Evolutionary conservation across 1,140 invertebrate genomes (phyloP).

Genomic region (Drosophila sulfurigaster): DNA sequence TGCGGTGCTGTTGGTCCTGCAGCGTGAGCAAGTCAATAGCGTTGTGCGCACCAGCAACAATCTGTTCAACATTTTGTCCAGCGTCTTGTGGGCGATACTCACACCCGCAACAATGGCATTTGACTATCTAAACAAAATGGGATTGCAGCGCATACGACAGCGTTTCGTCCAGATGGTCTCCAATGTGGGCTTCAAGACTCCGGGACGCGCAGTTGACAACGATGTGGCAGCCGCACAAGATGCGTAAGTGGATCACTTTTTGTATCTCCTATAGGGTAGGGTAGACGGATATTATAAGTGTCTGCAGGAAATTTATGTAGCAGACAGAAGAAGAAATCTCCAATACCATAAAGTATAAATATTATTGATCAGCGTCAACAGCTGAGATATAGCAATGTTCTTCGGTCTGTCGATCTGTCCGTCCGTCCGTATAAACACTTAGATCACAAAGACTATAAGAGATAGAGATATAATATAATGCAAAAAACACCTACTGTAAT

Average conservation of each 20-base stretch:
- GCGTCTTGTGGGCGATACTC: constrained; percentile 84
- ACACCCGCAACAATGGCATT: constrained; percentile 85
- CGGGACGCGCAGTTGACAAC: not conserved
- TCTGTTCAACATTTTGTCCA: constrained; percentile 67
- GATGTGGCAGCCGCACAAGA: constrained; percentile 15
- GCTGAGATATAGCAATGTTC: no score
- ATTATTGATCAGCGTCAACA: no score
- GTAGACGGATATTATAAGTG: no score
- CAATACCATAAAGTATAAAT: no score
- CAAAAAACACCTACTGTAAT: no score
- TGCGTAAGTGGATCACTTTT: constrained; percentile 34
- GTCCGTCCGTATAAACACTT: no score
- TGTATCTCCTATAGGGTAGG: no score
- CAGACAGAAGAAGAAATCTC: no score
- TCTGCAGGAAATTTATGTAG: no score
- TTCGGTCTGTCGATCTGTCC: no score
- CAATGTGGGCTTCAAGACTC: constrained; percentile 34
- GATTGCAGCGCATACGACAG: constrained; percentile 68
- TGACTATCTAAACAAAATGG: constrained; percentile 77
- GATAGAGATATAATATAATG: no score
- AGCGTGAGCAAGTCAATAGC: constrained; percentile 72
- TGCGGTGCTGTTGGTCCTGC: constrained; percentile 89
- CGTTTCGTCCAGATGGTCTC: constrained; percentile 36
- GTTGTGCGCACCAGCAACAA: constrained; percentile 64
- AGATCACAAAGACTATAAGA: no score